A percentile compares a stretch with the other conserved stretches of the same genome.
These are phyloP conservation scores for Tigriopus californicus DNA, from an alignment of 2,888 invertebrate genomes.

Conservation along the genomic window DNA sequence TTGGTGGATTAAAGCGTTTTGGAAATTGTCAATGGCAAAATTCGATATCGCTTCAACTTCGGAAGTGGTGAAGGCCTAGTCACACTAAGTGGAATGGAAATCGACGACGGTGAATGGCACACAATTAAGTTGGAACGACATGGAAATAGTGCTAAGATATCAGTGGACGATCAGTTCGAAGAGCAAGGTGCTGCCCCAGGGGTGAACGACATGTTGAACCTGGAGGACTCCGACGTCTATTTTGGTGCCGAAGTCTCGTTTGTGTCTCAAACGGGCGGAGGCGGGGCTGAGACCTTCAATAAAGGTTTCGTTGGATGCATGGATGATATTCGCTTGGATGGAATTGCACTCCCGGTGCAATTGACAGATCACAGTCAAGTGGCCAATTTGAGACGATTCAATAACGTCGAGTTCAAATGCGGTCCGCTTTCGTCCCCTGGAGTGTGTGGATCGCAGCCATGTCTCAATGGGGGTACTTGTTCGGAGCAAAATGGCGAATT, in stretches of 20 bases:
- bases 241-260: slow-evolving; percentile 54
- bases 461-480: slow-evolving; percentile 53
- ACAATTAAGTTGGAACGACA: slow-evolving; percentile 53
- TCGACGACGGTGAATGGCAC: slow-evolving; percentile 75
- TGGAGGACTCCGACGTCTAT: slow-evolving; percentile 61
- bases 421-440: slow-evolving; percentile 36
- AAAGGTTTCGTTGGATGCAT: slow-evolving; percentile 80
- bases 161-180: slow-evolving; percentile 52
- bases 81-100: slow-evolving; percentile 48
- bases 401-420: slow-evolving; percentile 42
- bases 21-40: slow-evolving; percentile 62
- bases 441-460: slow-evolving; percentile 54
- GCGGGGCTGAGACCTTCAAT: slow-evolving; percentile 47
- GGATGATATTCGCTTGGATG: slow-evolving; percentile 60
- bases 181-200: slow-evolving; percentile 60
- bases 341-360: slow-evolving; percentile 50
- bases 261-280: slow-evolving; percentile 23
- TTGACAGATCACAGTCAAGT: slow-evolving; percentile 32
- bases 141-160: slow-evolving; percentile 54
- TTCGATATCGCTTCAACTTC: slow-evolving; percentile 77
- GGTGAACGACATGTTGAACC: slow-evolving; percentile 59
- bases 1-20: slow-evolving; percentile 72
- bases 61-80: slow-evolving; percentile 76
- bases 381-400: slow-evolving; percentile 35
- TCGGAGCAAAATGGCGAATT: slow-evolving; percentile 37